Percentiles rank a stretch among this genome's conserved stretches.
These are phyloP conservation scores for Hypothenemus hampei DNA, from an alignment of 1,140 invertebrate genomes.

Conservation along the genomic window DNA sequence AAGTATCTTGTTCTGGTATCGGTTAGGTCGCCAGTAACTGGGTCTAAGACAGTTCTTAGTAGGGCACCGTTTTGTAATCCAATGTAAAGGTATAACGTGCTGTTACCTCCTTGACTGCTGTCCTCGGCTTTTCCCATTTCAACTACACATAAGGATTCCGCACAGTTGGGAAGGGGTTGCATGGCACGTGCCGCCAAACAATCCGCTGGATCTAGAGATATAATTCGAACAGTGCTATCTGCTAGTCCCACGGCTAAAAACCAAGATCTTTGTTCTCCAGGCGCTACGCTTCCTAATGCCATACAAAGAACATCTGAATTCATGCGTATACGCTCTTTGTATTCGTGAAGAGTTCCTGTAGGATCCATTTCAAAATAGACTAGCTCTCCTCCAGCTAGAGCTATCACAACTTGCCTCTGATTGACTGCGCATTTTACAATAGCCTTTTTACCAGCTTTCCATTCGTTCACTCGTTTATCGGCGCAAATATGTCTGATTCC, in stretches of 20 bases:
- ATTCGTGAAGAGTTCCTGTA: constrained; percentile 75
- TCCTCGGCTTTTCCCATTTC: constrained; percentile 66
- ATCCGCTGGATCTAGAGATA: constrained; percentile 92
- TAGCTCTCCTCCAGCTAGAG: constrained; percentile 93
- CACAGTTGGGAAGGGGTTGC: constrained; percentile 93
- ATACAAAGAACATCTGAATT: constrained; percentile 97
- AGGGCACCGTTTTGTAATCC: constrained; percentile 96
- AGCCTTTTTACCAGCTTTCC: constrained; percentile 96
- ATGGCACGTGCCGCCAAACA: constrained; percentile 90
- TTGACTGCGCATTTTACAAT: constrained; percentile 99
- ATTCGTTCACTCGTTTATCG: constrained; percentile 97
- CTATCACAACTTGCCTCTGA: constrained; percentile 97
- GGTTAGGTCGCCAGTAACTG: constrained; percentile 92
- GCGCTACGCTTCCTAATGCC: constrained; percentile 92
- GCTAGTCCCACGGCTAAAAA: constrained; percentile 95
- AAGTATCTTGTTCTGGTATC: constrained; percentile 85
- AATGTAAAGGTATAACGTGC: constrained; percentile 93
- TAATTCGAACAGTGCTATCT: constrained; percentile 96
- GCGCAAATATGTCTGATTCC: constrained; percentile 97
- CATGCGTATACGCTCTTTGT: constrained; percentile 95
- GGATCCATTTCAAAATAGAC: constrained; percentile 99
- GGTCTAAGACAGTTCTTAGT: constrained; percentile 91
- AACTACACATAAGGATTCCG: constrained; percentile 95
- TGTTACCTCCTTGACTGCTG: constrained; percentile 50
- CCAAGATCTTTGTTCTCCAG: constrained; percentile 91